A percentile compares a stretch with the other conserved stretches of the same genome.
Conservation (phyloP, 2,888 invertebrate genomes). For the Cremastinae sp. region DNA sequence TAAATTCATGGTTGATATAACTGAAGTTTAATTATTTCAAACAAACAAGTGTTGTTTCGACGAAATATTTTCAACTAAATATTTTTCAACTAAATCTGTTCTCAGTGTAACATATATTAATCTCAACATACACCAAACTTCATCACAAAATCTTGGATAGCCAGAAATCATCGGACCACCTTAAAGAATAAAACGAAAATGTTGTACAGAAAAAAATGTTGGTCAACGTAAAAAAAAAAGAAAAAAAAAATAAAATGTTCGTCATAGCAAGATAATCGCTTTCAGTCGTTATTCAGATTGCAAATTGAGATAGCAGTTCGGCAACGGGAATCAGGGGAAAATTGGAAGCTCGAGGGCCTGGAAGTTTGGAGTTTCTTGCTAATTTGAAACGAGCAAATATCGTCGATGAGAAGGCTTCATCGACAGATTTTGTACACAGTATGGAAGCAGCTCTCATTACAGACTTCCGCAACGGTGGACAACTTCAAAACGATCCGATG, state of each 20-base stretch:
- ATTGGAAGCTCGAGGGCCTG: conserved; percentile 13
- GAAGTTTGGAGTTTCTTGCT: conserved; percentile 16
- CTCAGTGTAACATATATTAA: no score
- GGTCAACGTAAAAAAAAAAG: no score
- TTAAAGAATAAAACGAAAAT: no score
- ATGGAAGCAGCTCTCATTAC: conserved; percentile 62
- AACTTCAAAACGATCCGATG: conserved; percentile 66
- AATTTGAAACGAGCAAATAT: conserved; percentile 51
- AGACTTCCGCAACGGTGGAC: conserved; percentile 64
- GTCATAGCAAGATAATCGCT: neutral
- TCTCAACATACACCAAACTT: no score
- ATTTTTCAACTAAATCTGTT: no score
- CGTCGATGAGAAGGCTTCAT: conserved; percentile 58
- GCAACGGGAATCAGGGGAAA: neutral
- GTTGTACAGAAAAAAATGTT: no score
- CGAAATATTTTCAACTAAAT: no score
- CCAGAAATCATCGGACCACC: no score
- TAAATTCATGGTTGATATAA: no score
- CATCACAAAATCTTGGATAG: no score
- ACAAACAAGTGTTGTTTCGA: no score
- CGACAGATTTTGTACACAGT: conserved; percentile 29
- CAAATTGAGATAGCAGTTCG: neutral
- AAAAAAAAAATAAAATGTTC: neutral
- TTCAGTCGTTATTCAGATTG: conserved; percentile 4
- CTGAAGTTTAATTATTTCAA: no score